Evolutionary conservation across 2,888 invertebrate species (phyloP), one percentile per base, ranked within the genome.

Genomic region (Phlogophora meticulosa): DNA sequence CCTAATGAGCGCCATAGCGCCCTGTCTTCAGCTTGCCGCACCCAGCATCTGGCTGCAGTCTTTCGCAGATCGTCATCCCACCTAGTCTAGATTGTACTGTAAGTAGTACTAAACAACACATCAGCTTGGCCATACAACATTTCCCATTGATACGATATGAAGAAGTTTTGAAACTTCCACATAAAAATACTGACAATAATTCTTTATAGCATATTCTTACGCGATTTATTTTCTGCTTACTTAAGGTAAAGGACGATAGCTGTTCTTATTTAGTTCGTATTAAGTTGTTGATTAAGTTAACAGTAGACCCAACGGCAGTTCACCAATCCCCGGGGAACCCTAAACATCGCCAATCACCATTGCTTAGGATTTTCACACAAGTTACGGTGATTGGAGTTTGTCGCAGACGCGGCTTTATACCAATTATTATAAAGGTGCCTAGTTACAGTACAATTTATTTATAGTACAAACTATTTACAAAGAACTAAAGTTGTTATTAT

Each of bases 321-420:
- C 66, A 51, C 52, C 7, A 57, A 28, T 52, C 64, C 53, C 68
- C 28, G 11, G 58, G 48, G 72, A 15, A 36, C 42, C 34, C 46
- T 75, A 42, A 62, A 67, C 59, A 70, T 58, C 53, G 63, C 24
- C 45, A 63, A 70, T 58, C 53, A 61, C 24, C 45, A 63, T 74
- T 56, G 70, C 53, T 75, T 59, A 65, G 46, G 51, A 56, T 65
- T 77, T 76, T 67, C 56, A 57, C 49, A 71, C 45, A 57, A 61
- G 52, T 62, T 76, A 76, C 72, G 45, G 64, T 65, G 34, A 65
- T 68, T 67, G 61, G 58, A 61, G 61, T 59, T 61, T 56, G 63
- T 67, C 56, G 58, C 36, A 42, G 45, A 34, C 15, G 17, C 22
- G 22, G 45, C 51, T 45, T 24, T 22, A 40, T 45, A 32, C 0